Base-by-base conservation (phyloP, 1,140 invertebrate species). In the Manduca sexta region DNA sequence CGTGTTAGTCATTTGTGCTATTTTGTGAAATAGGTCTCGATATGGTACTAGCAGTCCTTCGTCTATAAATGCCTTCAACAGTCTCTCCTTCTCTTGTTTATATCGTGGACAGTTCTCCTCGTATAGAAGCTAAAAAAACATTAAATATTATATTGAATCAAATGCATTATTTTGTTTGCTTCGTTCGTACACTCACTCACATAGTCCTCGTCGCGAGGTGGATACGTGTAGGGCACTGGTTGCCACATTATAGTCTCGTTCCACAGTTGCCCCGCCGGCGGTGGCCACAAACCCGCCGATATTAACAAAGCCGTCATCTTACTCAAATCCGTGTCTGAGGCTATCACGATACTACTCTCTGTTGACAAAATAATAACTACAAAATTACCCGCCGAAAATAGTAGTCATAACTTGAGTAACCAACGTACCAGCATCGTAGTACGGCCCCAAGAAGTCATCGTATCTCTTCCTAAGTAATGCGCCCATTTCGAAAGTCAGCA, bases 321-420 rank as follows among this genome's bases (percentile, higher is more conserved):
- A 48, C 92, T 92, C 14, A 95, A 75, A 65, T 95, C 91, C 0
- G 90, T 90, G 55, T 92, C 91, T 0, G 94, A 94, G 37, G 91
- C 91, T 72, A 92, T 89, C 0, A 85, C 83, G 4, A 80, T 72
- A 35, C 73, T 79, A 29, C 69, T 74, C 8, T 80, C 75, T 79
- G 34, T 16, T 12, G n/a, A 12, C n/a, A 14, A n/a, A 11, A 6
- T 33, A 42, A 21, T 18, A 42, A 13, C 11, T n/a, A 35, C n/a
- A n/a, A 35, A 12, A 35, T 13, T 6, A 38, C 10, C 15, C 16
- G 13, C 35, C 8, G 8, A 13, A 12, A 35, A 26, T 17, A 31
- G 14, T 13, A 33, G 29, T 14, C 37, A 40, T 15, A 13, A 42
- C 17, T 47, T 10, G 41, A 43, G 7, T 5, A 33, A 45, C 15